phyloP scores from a whole-genome alignment of 1,140 invertebrate species.

The Glomeris maerens region DNA sequence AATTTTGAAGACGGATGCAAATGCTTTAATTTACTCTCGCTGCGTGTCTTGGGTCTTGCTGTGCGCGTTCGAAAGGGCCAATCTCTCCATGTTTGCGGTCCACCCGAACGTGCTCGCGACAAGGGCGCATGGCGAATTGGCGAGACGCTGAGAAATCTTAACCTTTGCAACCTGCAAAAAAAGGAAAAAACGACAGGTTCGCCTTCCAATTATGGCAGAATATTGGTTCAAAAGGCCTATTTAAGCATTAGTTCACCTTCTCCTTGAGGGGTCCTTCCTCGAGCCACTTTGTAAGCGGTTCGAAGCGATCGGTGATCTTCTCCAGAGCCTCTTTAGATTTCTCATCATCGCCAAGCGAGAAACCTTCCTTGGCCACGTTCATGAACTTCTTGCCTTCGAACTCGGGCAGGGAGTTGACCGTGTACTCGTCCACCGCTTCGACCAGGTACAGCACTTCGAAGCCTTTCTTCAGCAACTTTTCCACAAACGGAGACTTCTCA shows the following conservation, averaged over 20 bases:
- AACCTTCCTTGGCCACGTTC: conserved; percentile 97
- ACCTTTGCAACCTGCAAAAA: conserved; percentile 54
- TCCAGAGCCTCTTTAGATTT: conserved; percentile 70
- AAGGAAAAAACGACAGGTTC: conserved; percentile 6
- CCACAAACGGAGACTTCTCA: conserved; percentile 87
- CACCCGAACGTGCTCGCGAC: conserved; percentile 94
- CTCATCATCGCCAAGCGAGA: conserved; percentile 68
- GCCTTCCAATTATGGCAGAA: neutral
- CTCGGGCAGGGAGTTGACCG: conserved; percentile 91
- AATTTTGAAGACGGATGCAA: conserved; percentile 2
- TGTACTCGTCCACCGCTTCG: conserved; percentile 97
- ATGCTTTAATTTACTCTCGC: conserved; percentile 39
- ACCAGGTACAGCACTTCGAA: conserved; percentile 92
- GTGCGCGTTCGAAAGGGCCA: conserved; percentile 91
- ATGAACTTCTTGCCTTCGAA: conserved; percentile 99
- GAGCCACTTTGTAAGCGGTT: conserved; percentile 85
- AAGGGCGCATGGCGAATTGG: conserved; percentile 85
- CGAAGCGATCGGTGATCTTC: conserved; percentile 61
- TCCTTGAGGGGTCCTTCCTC: conserved; percentile 72
- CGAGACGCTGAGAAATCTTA: conserved; percentile 73
- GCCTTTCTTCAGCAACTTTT: conserved; percentile 79
- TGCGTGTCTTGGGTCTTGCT: conserved; percentile 89
- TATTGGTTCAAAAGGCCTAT: neutral
- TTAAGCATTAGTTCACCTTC: conserved; percentile 36
- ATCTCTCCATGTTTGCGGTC: conserved; percentile 98